A percentile compares a stretch with the other conserved stretches of the same genome.
Conservation (phyloP, 2,113 vertebrate species). For the Protobothrops flavoviridis region DNA sequence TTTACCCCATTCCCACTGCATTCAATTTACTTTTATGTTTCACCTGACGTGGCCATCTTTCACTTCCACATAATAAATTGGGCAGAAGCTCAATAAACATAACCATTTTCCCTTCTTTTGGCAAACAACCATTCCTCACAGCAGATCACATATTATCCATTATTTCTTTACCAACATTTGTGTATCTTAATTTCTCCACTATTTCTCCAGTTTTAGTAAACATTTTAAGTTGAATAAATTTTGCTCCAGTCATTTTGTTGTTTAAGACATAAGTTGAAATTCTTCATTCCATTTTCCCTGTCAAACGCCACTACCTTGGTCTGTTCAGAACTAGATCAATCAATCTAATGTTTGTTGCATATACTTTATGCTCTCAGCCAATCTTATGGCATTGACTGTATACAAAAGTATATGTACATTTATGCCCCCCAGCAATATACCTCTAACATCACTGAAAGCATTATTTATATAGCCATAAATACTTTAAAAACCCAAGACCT, state of each 20-base stretch:
- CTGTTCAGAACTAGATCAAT: neutral
- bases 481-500: neutral
- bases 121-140: neutral
- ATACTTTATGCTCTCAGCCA: neutral
- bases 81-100: neutral
- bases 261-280: neutral
- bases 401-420: neutral
- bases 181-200: neutral
- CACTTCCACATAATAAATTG: neutral
- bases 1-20: neutral
- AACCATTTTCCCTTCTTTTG: neutral
- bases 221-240: neutral
- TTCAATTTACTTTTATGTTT: neutral
- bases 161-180: neutral
- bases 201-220: neutral
- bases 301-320: neutral
- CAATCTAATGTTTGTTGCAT: neutral
- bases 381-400: neutral
- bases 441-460: neutral
- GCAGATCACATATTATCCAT: neutral
- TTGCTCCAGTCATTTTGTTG: neutral
- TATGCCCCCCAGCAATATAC: neutral
- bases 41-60: neutral
- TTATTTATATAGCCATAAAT: neutral
- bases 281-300: neutral